Evolutionary conservation across 1,140 invertebrate species (phyloP), one percentile per base, ranked within the genome.

Genomic region (Drosophila subpulchrella): DNA sequence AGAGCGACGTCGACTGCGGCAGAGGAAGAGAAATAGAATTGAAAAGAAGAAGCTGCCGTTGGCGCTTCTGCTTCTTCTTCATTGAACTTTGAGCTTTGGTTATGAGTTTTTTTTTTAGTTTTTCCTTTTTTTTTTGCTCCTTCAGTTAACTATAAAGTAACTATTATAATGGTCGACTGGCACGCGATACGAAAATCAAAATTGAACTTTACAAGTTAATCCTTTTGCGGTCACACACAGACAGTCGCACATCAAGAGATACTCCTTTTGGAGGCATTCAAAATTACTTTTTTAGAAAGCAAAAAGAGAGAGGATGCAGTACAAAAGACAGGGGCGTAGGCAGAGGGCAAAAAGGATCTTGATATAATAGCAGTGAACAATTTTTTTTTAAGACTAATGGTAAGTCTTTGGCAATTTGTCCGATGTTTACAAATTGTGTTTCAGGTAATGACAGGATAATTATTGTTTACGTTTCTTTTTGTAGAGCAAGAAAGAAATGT

Each of bases 151-250:
- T 63, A 78, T 63, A 53, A n/a, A 71, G 63, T 60, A 88, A 20
- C 20, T 20, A 27, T 5, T 2, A 5, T 88, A 83, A 88, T 88
- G 75, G 65, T 48, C 68, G 39, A 46, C 42, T 71, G 76, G 73
- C 83, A 88, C 83, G 83, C 83, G 65, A 88, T 88, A 79, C 60
- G 60, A 80, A 88, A 88, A 88, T 88, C 83, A 89, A 88, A 88
- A 88, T 88, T 88, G 79, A 89, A 89, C 83, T 88, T 88, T 89
- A 89, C 79, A 88, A 89, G 63, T 88, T 83, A 88, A 88, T 88
- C 83, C 84, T 83, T 89, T 77, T 80, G 60, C 79, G 67, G 73
- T 65, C 67, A 13, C 41, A 58, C 71, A 56, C 27, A 38, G 46
- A 55, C 56, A 74, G 38, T 73, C 36, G 38, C 38, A 56, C 24